phyloP scores from a whole-genome alignment of 2,888 invertebrate species.

The Leucoma salicis region DNA sequence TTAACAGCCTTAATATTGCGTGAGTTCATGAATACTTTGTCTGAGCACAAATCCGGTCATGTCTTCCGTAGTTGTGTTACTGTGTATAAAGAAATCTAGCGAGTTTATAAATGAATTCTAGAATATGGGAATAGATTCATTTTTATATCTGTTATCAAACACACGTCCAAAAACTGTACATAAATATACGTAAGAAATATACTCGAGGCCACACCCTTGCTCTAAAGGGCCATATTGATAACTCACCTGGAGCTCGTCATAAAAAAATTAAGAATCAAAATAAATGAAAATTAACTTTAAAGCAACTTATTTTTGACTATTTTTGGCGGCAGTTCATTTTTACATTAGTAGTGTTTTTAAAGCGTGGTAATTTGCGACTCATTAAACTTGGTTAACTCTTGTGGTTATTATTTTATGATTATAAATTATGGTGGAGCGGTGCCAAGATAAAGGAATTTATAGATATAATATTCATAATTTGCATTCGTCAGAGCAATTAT shows the following conservation, averaged over 20 bases:
- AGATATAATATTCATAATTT: constrained; percentile 57
- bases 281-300: constrained; percentile 17
- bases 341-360: constrained; percentile 39
- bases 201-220: constrained; percentile 36
- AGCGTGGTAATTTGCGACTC: constrained; percentile 57
- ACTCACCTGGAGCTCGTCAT: constrained; percentile 49
- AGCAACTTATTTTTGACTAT: constrained; percentile 41
- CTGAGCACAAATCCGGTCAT: constrained; percentile 50
- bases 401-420: constrained; percentile 61
- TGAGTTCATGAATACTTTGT: constrained; percentile 48
- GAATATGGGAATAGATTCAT: constrained; percentile 3
- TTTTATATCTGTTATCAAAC: constrained; percentile 24
- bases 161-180: constrained; percentile 6
- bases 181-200: constrained; percentile 23
- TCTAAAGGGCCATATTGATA: constrained; percentile 41
- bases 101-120: neutral
- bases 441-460: constrained; percentile 54
- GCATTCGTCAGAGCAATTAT: constrained; percentile 48
- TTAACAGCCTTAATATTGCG: constrained; percentile 66
- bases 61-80: constrained; percentile 29
- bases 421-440: constrained; percentile 58
- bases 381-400: constrained; percentile 60
- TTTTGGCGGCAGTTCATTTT: constrained; percentile 41
- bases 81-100: too few species aligned
- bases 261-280: constrained; percentile 43